These are phyloP conservation scores for Chaetodon auriga DNA, from an alignment of 2,113 vertebrate genomes.

Conservation along the genomic window DNA sequence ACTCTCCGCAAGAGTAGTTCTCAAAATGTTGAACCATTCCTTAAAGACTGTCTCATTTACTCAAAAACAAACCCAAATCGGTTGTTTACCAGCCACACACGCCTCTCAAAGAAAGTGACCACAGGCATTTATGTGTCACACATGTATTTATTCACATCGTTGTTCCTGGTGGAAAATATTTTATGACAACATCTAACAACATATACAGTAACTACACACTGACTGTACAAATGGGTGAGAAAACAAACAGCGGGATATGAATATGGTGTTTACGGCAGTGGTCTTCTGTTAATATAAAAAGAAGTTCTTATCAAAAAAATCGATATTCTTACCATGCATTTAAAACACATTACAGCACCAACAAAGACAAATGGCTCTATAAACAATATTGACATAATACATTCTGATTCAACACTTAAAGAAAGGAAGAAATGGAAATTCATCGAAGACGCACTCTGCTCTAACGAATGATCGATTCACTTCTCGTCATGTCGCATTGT, in stretches of 20 bases:
- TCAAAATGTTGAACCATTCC: conserved; percentile 1
- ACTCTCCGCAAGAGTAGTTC: neutral
- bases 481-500: conserved; percentile 36
- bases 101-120: conserved; percentile 35
- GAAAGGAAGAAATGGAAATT: conserved; percentile 81
- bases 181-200: conserved; percentile 77
- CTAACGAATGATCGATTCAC: conserved; percentile 64
- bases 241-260: conserved; percentile 57
- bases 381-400: conserved; percentile 89
- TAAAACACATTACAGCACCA: conserved; percentile 88
- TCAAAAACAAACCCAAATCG: conserved; percentile 4
- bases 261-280: conserved; percentile 69
- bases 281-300: conserved; percentile 77
- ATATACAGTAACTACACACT: conserved; percentile 69
- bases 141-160: conserved; percentile 79
- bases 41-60: conserved; percentile 5
- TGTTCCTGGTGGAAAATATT: conserved; percentile 75
- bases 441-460: conserved; percentile 49
- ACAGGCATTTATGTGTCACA: conserved; percentile 60
- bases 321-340: conserved; percentile 89
- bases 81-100: conserved; percentile 24
- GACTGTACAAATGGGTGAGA: conserved; percentile 76
- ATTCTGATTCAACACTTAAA: conserved; percentile 82
- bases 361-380: conserved; percentile 88
- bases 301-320: conserved; percentile 86